Evolutionary conservation across 1,140 invertebrate species (phyloP), one percentile per base, ranked within the genome.

Genomic region (Pogonognathellus flavescens): DNA sequence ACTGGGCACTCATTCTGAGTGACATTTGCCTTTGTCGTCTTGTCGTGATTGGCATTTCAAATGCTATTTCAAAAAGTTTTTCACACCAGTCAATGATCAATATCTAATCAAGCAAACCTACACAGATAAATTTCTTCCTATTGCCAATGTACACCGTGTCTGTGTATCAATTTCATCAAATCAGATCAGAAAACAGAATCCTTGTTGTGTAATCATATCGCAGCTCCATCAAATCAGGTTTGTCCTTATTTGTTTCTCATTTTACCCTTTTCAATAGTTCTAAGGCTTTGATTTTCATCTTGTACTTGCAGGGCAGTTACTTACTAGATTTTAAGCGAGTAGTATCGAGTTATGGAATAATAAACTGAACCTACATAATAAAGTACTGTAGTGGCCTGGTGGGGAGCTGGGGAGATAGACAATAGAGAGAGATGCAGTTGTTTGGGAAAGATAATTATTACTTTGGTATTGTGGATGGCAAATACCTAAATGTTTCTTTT

Each of bases 41-140:
- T 66, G 62, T 66, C 62, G 62, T 66, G 81, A 86, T 82, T 86
- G 85, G 85, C 85, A 86, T 86, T 82, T 86, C 85, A 50, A 86
- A 86, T 86, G 82, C 52, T 52, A 85, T 85, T 52, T 55, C 76
- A 82, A 85, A 50, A 25, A 50, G 41, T 49, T 76, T 41, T 50
- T 80, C 80, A 25, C 53, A 50, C n/a, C 9, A 81, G 80, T 81
- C 80, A 81, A 53, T 55, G 53, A 81, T 81, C 80, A 81, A 59
- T 57, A 81, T 81, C 80, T 81, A 81, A 81, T 81, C 80, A 81
- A 52, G 20, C 18, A 81, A 22, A 81, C 55, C 80, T 18, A 80
- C 72, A 52, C n/a, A 80, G 25, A 49, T 80, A 41, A 80, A 80
- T 20, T 41, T 0, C 72, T 20, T 20, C 41, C 18, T 52, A 31